Percentiles rank a stretch among this genome's conserved stretches.
These are phyloP conservation scores for Anagyrus pseudococci DNA, from an alignment of 2,888 invertebrate genomes.

Conservation along the genomic window DNA sequence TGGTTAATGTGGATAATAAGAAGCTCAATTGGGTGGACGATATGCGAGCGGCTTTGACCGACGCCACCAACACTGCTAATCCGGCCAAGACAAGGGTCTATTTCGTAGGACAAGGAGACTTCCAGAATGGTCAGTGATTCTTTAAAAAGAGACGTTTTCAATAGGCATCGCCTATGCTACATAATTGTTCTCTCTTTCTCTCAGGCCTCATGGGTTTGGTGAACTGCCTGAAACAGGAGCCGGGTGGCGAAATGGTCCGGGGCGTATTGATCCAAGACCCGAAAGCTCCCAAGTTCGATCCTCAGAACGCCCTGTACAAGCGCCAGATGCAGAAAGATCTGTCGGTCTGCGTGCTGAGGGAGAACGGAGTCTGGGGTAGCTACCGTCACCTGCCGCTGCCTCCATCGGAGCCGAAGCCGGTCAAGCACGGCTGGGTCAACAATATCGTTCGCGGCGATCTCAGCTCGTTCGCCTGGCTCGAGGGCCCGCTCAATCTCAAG, in stretches of 20 bases:
- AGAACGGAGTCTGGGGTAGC: conserved; percentile 73
- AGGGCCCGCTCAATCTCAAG: conserved; percentile 66
- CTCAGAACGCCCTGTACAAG: conserved; percentile 70
- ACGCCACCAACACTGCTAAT: conserved; percentile 60
- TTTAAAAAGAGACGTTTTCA: neutral
- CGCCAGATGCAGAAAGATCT: conserved; percentile 76
- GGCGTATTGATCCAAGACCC: conserved; percentile 69
- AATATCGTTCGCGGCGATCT: conserved; percentile 85
- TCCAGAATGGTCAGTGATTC: conserved; percentile 63
- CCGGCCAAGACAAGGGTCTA: conserved; percentile 66
- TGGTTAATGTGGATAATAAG: conserved; percentile 50
- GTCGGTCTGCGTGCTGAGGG: conserved; percentile 74
- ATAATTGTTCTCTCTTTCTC: neutral
- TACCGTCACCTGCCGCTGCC: conserved; percentile 78
- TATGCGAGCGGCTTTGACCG: conserved; percentile 51
- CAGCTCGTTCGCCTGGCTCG: conserved; percentile 81
- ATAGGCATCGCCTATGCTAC: no score
- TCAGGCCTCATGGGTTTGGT: conserved; percentile 76
- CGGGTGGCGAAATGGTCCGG: conserved; percentile 68
- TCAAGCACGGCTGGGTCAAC: conserved; percentile 79
- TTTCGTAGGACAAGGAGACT: conserved; percentile 73
- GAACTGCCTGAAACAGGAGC: conserved; percentile 84
- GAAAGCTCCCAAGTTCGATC: conserved; percentile 71
- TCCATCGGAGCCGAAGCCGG: conserved; percentile 62
- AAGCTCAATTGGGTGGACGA: conserved; percentile 58